These are phyloP conservation scores for Aphelinus certus DNA, from an alignment of 1,140 invertebrate species.

Conservation along the genomic window DNA sequence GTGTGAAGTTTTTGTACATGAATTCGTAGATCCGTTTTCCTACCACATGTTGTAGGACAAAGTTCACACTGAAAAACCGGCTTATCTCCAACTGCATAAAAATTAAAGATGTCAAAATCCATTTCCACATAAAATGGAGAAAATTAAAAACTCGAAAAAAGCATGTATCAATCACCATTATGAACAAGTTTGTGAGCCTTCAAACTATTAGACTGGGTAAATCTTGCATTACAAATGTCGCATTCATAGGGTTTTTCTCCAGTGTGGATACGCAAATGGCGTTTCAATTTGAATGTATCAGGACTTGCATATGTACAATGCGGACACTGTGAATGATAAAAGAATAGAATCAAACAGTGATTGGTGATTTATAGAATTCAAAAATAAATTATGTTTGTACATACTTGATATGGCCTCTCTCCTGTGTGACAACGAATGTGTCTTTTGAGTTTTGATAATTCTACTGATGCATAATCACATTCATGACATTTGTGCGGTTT, in stretches of 20 bases:
- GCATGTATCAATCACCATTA: constrained; percentile 74
- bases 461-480: constrained; percentile 95
- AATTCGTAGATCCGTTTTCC: constrained; percentile 95
- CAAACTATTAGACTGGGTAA: constrained; percentile 95
- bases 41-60: constrained; percentile 95
- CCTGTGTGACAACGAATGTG: constrained; percentile 95
- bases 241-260: constrained; percentile 95
- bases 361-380: constrained; percentile 2
- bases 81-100: constrained; percentile 82
- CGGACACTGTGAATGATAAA: constrained; percentile 75
- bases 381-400: constrained; percentile 25
- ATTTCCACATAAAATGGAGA: constrained; percentile 15
- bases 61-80: constrained; percentile 95
- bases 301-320: constrained; percentile 98
- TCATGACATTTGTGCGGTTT: constrained; percentile 95
- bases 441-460: constrained; percentile 90
- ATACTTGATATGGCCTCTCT: constrained; percentile 81
- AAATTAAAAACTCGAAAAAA: constrained; percentile 20
- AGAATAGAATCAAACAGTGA: background rate
- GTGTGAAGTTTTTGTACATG: constrained; percentile 97
- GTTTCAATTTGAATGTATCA: constrained; percentile 96
- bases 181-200: constrained; percentile 96
- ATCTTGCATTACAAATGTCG: constrained; percentile 88
- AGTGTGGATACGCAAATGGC: constrained; percentile 94
- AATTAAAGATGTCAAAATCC: constrained; percentile 24